A percentile compares a stretch with the other conserved stretches of the same genome.
Conservation (phyloP, 2,888 invertebrate species). For the Tolmerus cingulatus region DNA sequence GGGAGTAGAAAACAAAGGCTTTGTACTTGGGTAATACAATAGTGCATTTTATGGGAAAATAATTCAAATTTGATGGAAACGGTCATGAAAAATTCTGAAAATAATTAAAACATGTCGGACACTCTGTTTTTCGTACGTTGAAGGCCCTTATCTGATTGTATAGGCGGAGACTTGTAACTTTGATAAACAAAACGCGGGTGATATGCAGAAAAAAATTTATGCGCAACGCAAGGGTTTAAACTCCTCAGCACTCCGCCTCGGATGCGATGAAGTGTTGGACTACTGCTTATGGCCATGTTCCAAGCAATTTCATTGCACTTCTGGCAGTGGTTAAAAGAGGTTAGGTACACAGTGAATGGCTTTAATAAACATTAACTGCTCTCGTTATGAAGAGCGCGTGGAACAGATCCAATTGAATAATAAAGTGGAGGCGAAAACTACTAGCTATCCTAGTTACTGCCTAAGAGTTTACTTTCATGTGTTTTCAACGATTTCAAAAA, state of each 20-base stretch:
- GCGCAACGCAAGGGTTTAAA: neutral
- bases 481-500: too few relatives aligned
- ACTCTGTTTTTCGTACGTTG: conserved; percentile 48
- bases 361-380: neutral
- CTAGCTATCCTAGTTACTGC: too few relatives aligned
- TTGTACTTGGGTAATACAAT: conserved; percentile 26
- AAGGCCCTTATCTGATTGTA: conserved; percentile 46
- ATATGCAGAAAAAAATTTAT: conserved; percentile 30
- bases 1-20: conserved; percentile 2
- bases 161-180: neutral
- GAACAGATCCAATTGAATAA: neutral
- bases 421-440: neutral
- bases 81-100: conserved; percentile 44
- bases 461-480: too few relatives aligned
- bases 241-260: neutral
- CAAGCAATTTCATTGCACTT: conserved; percentile 4
- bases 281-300: conserved; percentile 36
- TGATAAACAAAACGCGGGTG: conserved; percentile 37
- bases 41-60: conserved; percentile 45
- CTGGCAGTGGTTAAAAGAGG: neutral
- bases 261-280: conserved; percentile 35
- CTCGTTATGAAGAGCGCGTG: neutral
- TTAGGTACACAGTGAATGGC: neutral
- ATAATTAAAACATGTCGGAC: conserved; percentile 49
- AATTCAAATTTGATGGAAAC: conserved; percentile 44